These are phyloP conservation scores for Panthera leo DNA, from an alignment of 2,113 vertebrate species.

Conservation along the genomic window DNA sequence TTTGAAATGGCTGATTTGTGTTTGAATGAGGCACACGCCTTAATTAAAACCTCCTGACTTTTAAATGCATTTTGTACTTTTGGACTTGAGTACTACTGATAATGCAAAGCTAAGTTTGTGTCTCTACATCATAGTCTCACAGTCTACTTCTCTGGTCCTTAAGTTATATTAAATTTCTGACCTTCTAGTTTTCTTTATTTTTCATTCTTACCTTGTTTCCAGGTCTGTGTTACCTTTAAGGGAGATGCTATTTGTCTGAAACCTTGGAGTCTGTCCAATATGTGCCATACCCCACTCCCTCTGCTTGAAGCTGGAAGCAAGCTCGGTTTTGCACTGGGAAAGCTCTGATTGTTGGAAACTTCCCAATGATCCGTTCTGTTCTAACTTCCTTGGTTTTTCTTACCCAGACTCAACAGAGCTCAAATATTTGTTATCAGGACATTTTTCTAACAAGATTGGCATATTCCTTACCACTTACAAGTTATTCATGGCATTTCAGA, in stretches of 20 bases:
- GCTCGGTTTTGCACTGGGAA: background rate
- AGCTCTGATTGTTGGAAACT: background rate
- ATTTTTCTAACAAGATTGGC: background rate
- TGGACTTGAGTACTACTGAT: background rate
- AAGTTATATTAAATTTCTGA: background rate
- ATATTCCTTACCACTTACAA: background rate
- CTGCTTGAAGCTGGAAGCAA: background rate
- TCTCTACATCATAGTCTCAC: background rate
- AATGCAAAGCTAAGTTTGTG: background rate
- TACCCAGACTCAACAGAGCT: background rate
- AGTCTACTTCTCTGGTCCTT: background rate
- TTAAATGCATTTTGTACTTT: conserved; percentile 7
- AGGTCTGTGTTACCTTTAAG: background rate
- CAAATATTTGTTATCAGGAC: background rate
- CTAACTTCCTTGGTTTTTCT: background rate
- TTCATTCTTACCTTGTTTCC: background rate
- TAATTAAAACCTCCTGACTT: background rate
- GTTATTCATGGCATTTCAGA: conserved; percentile 20
- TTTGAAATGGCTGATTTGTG: background rate
- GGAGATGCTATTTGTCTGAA: background rate
- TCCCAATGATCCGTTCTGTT: background rate
- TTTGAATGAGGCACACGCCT: background rate
- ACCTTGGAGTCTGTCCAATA: background rate
- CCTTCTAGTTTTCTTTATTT: background rate
- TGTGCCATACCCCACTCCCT: background rate